Percentiles rank a stretch among this genome's conserved stretches.
Conservation (phyloP, 2,113 vertebrate genomes). For the Bufo bufo region DNA sequence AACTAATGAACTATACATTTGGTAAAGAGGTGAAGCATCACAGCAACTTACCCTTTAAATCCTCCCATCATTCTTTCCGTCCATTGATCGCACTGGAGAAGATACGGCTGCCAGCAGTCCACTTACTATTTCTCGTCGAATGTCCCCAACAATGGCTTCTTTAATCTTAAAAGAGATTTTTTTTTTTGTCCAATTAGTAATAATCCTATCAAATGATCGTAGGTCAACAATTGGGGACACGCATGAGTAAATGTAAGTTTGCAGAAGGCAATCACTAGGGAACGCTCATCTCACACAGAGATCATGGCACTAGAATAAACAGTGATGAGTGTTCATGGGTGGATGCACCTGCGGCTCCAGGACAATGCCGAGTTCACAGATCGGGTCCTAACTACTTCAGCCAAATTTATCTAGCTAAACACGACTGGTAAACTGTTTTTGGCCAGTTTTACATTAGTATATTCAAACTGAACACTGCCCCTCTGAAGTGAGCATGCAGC, state of each 20-base stretch:
- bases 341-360: not conserved
- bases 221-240: no score
- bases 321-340: not conserved
- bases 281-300: not conserved
- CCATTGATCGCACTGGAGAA: conserved; percentile 64
- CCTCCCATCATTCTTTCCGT: conserved; percentile 38
- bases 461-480: no score
- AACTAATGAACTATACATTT: no score
- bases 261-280: not conserved
- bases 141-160: conserved; percentile 88
- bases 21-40: no score
- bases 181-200: not conserved
- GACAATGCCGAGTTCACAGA: not conserved
- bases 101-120: conserved; percentile 87
- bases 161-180: conserved; percentile 80
- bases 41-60: conserved; percentile 30
- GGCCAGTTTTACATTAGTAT: no score
- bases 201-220: no score
- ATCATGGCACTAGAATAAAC: not conserved
- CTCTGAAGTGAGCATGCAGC: no score
- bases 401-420: not conserved
- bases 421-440: not conserved
- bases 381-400: not conserved
- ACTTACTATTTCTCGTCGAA: conserved; percentile 89
- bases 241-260: no score